Base-by-base conservation (phyloP, 2,888 invertebrate species). In the Crossocerus cetratus region DNA sequence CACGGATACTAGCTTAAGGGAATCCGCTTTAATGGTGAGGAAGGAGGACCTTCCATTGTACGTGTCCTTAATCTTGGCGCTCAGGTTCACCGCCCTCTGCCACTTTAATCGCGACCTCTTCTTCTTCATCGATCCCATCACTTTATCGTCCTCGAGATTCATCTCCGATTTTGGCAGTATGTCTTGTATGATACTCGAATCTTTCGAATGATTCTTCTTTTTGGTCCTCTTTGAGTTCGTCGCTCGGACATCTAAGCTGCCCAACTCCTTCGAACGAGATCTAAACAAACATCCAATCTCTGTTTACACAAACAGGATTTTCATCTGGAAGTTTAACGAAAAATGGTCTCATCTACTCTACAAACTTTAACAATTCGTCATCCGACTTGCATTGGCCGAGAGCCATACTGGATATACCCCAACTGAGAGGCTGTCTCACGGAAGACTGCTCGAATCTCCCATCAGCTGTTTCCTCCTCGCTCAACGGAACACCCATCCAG, bases 401-500 rank as follows among this genome's bases (percentile, higher is more conserved):
- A 3, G 93, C 92, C 85, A 93, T 91, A 83, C 91, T 92, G 14
- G 94, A 93, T 65, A 93, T 91, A 8, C 94, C 94, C 95, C 95
- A 95, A 0, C 94, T 94, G 21, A 95, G 81, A 0, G 95, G 94
- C 59, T 90, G 85, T 59, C 84, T 87, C 1, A 80, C 67, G 58
- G 82, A 81, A 0, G 81, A 65, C 66, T 75, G 74, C 4, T 76
- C 75, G 1, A 69, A 61, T 3, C 64, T 22, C 21, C 53, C 69
- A 8, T 69, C 71, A 3, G 77, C 68, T 32, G 66, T 71, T 4
- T 90, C 88, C 14, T 83, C 90, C 83, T 91, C 92, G 77, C 91
- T 92, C 81, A 71, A 90, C 80, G 91, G 91, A 32, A 92, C 89
- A 3, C 95, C 95, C 2, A 94, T 94, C 96, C 96, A 96, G 58